Evolutionary conservation across 2,113 vertebrate species (phyloP).

Genomic region (Eolophus roseicapilla): DNA sequence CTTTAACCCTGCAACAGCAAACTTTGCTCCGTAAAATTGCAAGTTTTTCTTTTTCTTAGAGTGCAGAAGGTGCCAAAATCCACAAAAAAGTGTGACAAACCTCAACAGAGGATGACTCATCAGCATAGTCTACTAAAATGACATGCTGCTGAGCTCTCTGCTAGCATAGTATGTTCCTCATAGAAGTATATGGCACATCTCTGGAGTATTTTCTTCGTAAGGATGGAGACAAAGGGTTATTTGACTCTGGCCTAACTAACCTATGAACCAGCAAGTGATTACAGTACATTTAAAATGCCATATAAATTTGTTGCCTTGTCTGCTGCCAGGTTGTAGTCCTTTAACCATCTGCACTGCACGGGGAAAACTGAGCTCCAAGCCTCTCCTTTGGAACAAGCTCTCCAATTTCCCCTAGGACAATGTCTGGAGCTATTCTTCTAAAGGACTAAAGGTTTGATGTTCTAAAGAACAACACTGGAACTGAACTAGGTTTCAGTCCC

Average conservation of each 20-base stretch:
- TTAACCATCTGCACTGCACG: fast-evolving
- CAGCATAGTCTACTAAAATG: background rate
- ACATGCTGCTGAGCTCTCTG: background rate
- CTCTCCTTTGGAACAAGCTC: background rate
- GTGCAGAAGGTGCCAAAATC: slow-evolving; percentile 17
- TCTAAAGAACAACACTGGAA: background rate
- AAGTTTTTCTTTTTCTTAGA: background rate
- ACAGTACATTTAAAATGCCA: background rate
- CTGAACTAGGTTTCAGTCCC: background rate
- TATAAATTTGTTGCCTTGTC: background rate
- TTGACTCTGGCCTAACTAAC: background rate
- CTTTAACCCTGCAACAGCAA: slow-evolving; percentile 6
- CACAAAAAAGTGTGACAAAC: background rate
- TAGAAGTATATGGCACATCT: background rate
- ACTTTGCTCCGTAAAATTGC: background rate
- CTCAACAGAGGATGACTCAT: background rate
- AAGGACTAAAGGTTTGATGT: background rate
- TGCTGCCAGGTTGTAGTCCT: background rate
- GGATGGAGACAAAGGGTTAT: background rate
- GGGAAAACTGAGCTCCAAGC: background rate
- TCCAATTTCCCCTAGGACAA: background rate
- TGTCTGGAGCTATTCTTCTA: background rate
- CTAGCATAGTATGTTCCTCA: background rate
- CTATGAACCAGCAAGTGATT: background rate
- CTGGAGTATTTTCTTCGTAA: background rate